These are phyloP conservation scores for Nephrotoma flavescens DNA, from an alignment of 2,888 invertebrate genomes.

Conservation along the genomic window DNA sequence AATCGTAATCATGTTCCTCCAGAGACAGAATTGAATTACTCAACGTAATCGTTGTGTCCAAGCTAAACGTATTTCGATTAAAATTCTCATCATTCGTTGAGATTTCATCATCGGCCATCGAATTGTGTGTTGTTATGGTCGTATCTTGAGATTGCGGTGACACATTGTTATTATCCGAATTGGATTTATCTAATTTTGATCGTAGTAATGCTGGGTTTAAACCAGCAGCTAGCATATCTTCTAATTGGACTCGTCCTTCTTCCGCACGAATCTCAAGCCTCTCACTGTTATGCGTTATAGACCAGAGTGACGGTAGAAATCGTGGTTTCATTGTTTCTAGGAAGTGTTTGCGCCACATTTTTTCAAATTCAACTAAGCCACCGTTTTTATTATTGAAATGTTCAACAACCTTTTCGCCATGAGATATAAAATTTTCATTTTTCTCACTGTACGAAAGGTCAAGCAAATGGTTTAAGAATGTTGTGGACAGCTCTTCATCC, in stretches of 20 bases:
- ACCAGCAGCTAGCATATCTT: slow-evolving; percentile 28
- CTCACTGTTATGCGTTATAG: slow-evolving; percentile 53
- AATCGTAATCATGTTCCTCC: not conserved
- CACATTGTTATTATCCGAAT: not conserved
- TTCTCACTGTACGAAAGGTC: not conserved
- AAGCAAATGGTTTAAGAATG: not conserved
- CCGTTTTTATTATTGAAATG: slow-evolving; percentile 36
- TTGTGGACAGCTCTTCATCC: slow-evolving; percentile 13
- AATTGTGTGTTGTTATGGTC: not conserved
- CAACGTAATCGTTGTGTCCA: not conserved
- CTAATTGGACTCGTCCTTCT: slow-evolving; percentile 36
- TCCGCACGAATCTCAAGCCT: slow-evolving; percentile 37
- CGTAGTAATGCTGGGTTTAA: slow-evolving; percentile 15
- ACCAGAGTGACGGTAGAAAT: slow-evolving; percentile 61
- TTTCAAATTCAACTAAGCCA: slow-evolving; percentile 52
- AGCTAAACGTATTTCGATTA: not conserved
- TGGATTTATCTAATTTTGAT: not conserved
- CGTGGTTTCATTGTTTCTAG: slow-evolving; percentile 53
- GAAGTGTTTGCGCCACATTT: slow-evolving; percentile 63
- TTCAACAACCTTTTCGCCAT: slow-evolving; percentile 44
- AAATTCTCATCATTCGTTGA: not conserved
- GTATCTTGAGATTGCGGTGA: not conserved
- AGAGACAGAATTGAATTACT: not conserved
- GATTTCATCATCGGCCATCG: not conserved
- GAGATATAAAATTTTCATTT: slow-evolving; percentile 36